Evolutionary conservation across 1,140 invertebrate genomes (phyloP), one percentile per base, ranked within the genome.

Genomic region (Zophobas morio): DNA sequence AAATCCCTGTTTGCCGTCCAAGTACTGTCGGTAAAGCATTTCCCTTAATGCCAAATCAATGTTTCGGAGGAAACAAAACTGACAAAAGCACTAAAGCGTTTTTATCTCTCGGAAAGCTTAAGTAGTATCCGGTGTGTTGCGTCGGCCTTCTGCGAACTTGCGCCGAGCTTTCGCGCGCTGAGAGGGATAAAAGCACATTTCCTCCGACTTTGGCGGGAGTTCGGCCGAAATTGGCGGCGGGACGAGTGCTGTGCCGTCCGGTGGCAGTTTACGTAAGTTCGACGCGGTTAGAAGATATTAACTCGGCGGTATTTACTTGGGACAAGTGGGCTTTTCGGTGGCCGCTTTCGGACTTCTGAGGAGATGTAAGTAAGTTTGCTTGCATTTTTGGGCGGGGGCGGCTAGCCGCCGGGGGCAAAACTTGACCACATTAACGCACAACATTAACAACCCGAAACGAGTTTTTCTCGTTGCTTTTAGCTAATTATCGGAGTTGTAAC

Each of bases 1-100:
- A 66, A 66, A 66, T 66, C 60, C 60, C 39, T 66, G 60, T 66
- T 66, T 66, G 60, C 60, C 60, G 60, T 66, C 60, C 20, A 42
- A 66, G 60, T 66, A 66, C 42, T 66, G 60, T 66, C 42, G 42
- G 60, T 66, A 42, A 66, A 66, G 39, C 60, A 46, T 66, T 66
- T 66, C 60, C 60, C 39, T 46, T 66, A 66, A 66, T 66, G 60
- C 60, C 60, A 66, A 66, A 66, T 66, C 60, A 66, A 66, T 66
- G 60, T 66, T 66, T 42, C 39, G 42, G 60, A 66, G 60, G 60
- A 66, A 66, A 66, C 60, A 66, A 66, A 66, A 66, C 60, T 66
- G 60, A 66, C 60, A 66, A 66, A 66, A 66, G 60, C 60, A 66
- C 60, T 66, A 66, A 66, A 66, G 60, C 60, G 60, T 66, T 66